Percentiles rank a stretch among this genome's conserved stretches.
Conservation (phyloP, 2,888 invertebrate genomes). For the Spisula solida region DNA sequence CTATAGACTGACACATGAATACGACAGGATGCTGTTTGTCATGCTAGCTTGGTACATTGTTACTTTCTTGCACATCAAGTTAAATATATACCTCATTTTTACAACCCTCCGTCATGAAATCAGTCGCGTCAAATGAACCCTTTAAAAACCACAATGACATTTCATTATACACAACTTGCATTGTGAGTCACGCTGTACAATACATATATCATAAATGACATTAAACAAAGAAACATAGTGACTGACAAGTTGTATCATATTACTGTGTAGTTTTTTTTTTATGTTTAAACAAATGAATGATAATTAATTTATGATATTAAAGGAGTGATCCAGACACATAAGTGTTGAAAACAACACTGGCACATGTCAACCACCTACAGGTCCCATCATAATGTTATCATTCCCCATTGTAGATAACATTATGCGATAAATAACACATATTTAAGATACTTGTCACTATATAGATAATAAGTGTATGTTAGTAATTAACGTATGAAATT, state of each 20-base stretch:
- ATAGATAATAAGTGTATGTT: no score
- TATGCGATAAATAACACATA: no score
- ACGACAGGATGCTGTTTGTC: neutral
- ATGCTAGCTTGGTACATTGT: neutral
- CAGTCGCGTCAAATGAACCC: conserved; percentile 18
- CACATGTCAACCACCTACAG: neutral
- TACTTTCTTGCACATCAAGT: neutral
- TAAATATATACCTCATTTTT: conserved; percentile 37
- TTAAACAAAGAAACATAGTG: neutral
- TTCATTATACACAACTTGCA: neutral
- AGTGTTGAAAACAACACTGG: neutral
- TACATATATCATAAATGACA: neutral
- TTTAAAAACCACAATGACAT: conserved; percentile 49
- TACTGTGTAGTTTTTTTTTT: neutral
- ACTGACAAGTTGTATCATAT: conserved; percentile 9
- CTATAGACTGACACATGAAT: neutral
- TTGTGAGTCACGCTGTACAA: neutral
- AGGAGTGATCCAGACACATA: no score
- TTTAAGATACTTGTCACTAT: no score
- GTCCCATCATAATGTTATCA: no score
- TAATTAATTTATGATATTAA: conserved; percentile 6
- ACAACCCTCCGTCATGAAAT: conserved; percentile 11
- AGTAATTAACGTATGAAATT: no score
- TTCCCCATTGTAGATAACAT: no score
- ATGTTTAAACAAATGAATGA: neutral